A percentile compares a stretch with the other conserved stretches of the same genome.
Conservation (phyloP, 2,888 invertebrate species). For the Caenorhabditis sinica region DNA sequence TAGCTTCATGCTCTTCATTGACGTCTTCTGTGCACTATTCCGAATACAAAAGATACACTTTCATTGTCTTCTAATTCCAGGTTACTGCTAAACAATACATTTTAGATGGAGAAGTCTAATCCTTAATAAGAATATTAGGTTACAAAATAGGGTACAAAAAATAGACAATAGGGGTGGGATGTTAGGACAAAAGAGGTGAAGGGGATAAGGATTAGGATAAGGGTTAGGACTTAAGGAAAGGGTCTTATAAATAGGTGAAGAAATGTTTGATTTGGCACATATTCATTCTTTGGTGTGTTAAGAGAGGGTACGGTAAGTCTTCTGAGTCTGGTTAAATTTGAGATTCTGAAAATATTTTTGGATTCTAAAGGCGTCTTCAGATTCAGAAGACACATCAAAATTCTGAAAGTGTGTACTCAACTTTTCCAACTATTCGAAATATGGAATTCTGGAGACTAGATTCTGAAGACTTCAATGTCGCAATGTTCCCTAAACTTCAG, state of each 20-base stretch:
- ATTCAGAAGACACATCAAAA: no score
- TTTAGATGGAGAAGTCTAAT: background rate
- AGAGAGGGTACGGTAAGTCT: background rate
- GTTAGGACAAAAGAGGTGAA: background rate
- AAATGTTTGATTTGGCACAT: background rate
- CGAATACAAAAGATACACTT: background rate
- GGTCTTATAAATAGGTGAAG: background rate
- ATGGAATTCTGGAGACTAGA: no score
- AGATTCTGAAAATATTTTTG: no score
- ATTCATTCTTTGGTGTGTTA: background rate
- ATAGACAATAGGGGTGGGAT: background rate
- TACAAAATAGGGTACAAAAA: background rate
- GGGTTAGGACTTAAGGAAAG: background rate
- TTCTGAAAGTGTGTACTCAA: no score
- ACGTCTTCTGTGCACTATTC: background rate
- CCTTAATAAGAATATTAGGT: background rate
- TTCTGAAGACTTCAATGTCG: no score
- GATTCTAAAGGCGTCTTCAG: no score
- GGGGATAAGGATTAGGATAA: background rate
- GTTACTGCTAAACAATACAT: background rate
- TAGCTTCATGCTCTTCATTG: background rate
- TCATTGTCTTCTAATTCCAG: background rate
- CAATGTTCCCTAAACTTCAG: no score
- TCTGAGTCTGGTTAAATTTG: background rate
- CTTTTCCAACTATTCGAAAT: no score